Conservation (phyloP, 1,140 invertebrate genomes). For the Drosophila tsacasi region DNA sequence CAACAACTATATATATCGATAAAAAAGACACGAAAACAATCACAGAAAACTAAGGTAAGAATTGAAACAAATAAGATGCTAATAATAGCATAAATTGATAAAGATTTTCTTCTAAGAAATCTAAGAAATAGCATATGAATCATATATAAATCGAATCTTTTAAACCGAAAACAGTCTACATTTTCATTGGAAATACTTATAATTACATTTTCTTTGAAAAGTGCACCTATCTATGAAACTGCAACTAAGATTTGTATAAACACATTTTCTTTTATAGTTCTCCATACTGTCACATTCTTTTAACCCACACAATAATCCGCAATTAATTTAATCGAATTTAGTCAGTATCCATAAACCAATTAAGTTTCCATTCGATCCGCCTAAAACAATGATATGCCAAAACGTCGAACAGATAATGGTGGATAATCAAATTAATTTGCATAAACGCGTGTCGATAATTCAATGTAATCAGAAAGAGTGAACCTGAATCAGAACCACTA, state of each 20-base stretch:
- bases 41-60: constrained; percentile 78
- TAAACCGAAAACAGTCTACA: background rate
- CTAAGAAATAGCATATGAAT: no score
- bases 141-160: no score
- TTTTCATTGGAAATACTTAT: background rate
- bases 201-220: background rate
- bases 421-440: constrained; percentile 55
- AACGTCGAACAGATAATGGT: constrained; percentile 23
- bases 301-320: constrained; percentile 2
- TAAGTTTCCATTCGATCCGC: constrained; percentile 4
- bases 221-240: background rate
- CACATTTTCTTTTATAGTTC: background rate
- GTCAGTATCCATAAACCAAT: constrained; percentile 18
- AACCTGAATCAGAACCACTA: constrained; percentile 24
- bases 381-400: constrained; percentile 40
- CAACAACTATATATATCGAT: constrained; percentile 64
- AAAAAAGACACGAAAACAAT: constrained; percentile 81
- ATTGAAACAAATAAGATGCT: background rate
- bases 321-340: constrained; percentile 8
- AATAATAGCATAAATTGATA: background rate
- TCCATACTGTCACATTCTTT: background rate
- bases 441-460: constrained; percentile 65
- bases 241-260: background rate
- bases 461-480: constrained; percentile 35
- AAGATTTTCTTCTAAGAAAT: background rate